Base-by-base conservation (phyloP, 2,888 invertebrate genomes). In the Myopa tessellatipennis region DNA sequence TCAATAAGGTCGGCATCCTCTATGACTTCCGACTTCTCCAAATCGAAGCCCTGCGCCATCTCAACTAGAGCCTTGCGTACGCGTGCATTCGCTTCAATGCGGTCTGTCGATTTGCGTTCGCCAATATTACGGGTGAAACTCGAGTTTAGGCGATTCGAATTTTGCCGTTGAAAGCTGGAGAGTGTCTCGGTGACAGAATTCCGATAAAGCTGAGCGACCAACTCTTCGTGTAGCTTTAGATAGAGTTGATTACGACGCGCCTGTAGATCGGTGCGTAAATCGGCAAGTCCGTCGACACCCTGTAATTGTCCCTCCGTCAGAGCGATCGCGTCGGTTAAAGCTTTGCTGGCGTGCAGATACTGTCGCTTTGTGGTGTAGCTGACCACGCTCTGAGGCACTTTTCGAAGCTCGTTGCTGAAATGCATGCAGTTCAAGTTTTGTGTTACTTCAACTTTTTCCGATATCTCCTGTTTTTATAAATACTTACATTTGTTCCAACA, bases 341-440 rank as follows among this genome's bases (percentile, higher is more conserved):
- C 91, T 85, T 94, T 92, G n/a, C 97, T 96, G 40, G 96, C 96
- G 85, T 94, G 95, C 78, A 97, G 90, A 88, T 96, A 97, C 81
- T 96, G 94, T 80, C 96, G 96, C 80, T 92, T 92, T 10, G 91
- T 89, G 80, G 95, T 90, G 84, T 92, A 92, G 75, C 90, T 90
- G 73, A 92, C 92, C 79, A 95, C 90, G 83, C 92, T 91, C 78
- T 92, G 92, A 68, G 94, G 94, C 78, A 95, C 93, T 87, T 94
- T 93, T 81, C 93, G 92, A 82, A 96, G 90, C 85, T 94, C 92
- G 86, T 95, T 95, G 81, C 95, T 95, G 78, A 6, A 83, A 85
- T 71, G 26, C 26, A 26, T 26, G 26, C 26, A 26, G 26, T 26
- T 26, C 26, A 2, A 26, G 26, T 26, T 26, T 26, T 26, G 26